phyloP scores from a whole-genome alignment of 1,140 invertebrate genomes.

The Daktulosphaira vitifoliae region DNA sequence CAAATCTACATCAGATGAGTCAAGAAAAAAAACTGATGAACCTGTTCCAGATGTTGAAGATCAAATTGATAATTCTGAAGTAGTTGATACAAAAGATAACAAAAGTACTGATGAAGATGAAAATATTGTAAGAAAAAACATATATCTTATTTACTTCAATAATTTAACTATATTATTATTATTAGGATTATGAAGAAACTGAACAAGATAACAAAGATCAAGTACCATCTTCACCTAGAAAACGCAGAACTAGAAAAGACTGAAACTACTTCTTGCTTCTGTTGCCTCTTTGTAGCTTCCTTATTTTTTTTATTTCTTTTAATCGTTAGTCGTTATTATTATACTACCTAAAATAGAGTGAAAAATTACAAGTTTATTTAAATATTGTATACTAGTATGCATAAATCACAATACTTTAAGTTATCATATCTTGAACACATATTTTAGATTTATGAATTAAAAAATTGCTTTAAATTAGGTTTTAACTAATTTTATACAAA shows the following conservation, averaged over 20 bases:
- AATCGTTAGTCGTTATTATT: background rate
- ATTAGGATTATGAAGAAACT: slow-evolving; percentile 17
- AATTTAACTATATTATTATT: background rate
- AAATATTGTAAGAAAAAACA: slow-evolving; percentile 38
- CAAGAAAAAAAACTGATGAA: slow-evolving; percentile 56
- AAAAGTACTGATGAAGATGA: slow-evolving; percentile 38
- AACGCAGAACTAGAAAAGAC: slow-evolving; percentile 38
- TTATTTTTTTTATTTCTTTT: slow-evolving; percentile 25
- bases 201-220: slow-evolving; percentile 31
- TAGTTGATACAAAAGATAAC: slow-evolving; percentile 36
- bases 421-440: slow-evolving; percentile 25
- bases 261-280: slow-evolving; percentile 32
- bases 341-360: slow-evolving; percentile 4
- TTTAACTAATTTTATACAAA: slow-evolving; percentile 29
- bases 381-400: slow-evolving; percentile 9
- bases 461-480: slow-evolving; percentile 15
- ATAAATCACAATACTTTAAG: background rate
- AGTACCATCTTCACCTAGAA: slow-evolving; percentile 37
- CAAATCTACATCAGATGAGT: slow-evolving; percentile 41
- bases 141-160: slow-evolving; percentile 40
- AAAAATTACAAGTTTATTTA: slow-evolving; percentile 12
- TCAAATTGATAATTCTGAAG: slow-evolving; percentile 40
- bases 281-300: slow-evolving; percentile 1
- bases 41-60: slow-evolving; percentile 45
- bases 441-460: slow-evolving; percentile 16